These are phyloP conservation scores for Teleiodes luculella DNA, from an alignment of 2,888 invertebrate genomes.

Conservation along the genomic window DNA sequence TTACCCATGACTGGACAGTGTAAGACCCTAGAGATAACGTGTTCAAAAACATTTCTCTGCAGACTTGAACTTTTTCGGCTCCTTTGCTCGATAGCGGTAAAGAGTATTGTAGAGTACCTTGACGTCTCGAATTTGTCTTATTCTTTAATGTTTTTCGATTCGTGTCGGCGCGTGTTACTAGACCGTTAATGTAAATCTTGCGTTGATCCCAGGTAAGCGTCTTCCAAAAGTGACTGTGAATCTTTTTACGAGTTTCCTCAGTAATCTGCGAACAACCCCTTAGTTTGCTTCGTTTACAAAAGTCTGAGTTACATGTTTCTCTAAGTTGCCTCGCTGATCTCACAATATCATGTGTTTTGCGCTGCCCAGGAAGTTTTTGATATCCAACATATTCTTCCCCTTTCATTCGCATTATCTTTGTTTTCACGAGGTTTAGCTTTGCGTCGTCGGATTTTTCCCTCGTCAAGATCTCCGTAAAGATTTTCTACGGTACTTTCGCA, in stretches of 20 bases:
- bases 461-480: background rate
- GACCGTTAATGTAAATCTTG: constrained; percentile 2
- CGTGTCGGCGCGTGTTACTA: constrained; percentile 1
- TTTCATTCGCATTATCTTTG: background rate
- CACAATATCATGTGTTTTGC: background rate
- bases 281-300: background rate
- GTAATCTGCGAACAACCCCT: background rate
- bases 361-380: background rate
- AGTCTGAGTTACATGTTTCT: background rate
- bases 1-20: constrained; percentile 26
- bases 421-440: background rate
- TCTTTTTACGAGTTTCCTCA: background rate
- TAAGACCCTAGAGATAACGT: constrained; percentile 21
- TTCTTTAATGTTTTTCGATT: background rate
- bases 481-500: background rate
- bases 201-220: constrained; percentile 9
- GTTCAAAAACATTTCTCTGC: constrained; percentile 25
- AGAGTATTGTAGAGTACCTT: constrained; percentile 16
- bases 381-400: background rate
- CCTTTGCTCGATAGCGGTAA: background rate
- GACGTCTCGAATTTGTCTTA: constrained; percentile 13
- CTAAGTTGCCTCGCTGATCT: background rate
- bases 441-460: background rate
- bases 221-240: constrained; percentile 10
- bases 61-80: constrained; percentile 22